Percentiles rank a stretch among this genome's conserved stretches.
Conservation (phyloP, 2,113 vertebrate species). For the Oryctolagus cuniculus region mOryCun1.1 NC_091432.1:13114001-13114500, state of each 20-base stretch:
- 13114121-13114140: conserved; percentile 56
- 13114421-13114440: conserved; percentile 54
- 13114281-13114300: conserved; percentile 65
- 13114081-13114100: conserved; percentile 48
- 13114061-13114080: conserved; percentile 58
- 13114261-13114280: conserved; percentile 62
- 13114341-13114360: conserved; percentile 74
- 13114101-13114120: background rate
- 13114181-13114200: conserved; percentile 67
- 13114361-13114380: conserved; percentile 60
- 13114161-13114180: conserved; percentile 77
- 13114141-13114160: conserved; percentile 61
- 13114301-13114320: conserved; percentile 59
- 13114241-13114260: conserved; percentile 38
- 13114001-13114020: conserved; percentile 64
- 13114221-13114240: conserved; percentile 50
- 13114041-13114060: conserved; percentile 40
- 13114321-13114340: conserved; percentile 62
- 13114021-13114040: conserved; percentile 63
- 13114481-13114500: conserved; percentile 42
- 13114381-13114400: conserved; percentile 52
- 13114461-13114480: conserved; percentile 57
- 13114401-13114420: conserved; percentile 57
- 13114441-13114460: conserved; percentile 33
- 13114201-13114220: conserved; percentile 67